A percentile compares a stretch with the other conserved stretches of the same genome.
Conservation (phyloP, 2,797 vertebrate species). For the Ptychobarbus kaznakovi region DNA sequence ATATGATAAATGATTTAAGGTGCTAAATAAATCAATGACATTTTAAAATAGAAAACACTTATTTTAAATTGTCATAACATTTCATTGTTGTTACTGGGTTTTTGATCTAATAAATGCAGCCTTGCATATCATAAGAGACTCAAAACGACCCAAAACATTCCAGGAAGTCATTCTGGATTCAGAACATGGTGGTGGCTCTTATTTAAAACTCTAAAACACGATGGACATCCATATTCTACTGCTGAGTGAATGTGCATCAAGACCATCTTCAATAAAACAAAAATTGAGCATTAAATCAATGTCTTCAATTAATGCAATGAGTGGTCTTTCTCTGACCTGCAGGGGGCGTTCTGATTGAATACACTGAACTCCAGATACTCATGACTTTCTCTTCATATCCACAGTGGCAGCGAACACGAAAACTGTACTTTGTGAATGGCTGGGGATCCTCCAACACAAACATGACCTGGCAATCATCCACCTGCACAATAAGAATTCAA, state of each 20-base stretch:
- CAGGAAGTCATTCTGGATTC: background rate
- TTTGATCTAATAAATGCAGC: background rate
- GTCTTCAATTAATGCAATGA: background rate
- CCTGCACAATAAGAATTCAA: slow-evolving; percentile 8
- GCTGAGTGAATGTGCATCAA: slow-evolving; percentile 12
- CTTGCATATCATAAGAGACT: background rate
- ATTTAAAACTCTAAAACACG: background rate
- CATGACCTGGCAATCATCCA: background rate
- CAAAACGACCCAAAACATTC: background rate
- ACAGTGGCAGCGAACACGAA: slow-evolving; percentile 77
- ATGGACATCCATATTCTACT: background rate
- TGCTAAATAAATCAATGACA: background rate
- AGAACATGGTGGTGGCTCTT: background rate
- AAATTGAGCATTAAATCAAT: background rate
- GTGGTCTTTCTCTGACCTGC: slow-evolving; percentile 68
- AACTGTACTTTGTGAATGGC: slow-evolving; percentile 69
- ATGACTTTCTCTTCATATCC: slow-evolving; percentile 13
- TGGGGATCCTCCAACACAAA: slow-evolving; percentile 59
- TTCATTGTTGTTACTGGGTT: background rate
- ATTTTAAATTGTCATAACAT: background rate
- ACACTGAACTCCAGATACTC: slow-evolving; percentile 76
- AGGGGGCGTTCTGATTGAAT: slow-evolving; percentile 62
- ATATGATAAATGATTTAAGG: background rate
- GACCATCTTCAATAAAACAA: background rate
- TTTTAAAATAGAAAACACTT: background rate